These are phyloP conservation scores for Tanytarsus gracilentus DNA, from an alignment of 2,888 invertebrate genomes.

Conservation along the genomic window DNA sequence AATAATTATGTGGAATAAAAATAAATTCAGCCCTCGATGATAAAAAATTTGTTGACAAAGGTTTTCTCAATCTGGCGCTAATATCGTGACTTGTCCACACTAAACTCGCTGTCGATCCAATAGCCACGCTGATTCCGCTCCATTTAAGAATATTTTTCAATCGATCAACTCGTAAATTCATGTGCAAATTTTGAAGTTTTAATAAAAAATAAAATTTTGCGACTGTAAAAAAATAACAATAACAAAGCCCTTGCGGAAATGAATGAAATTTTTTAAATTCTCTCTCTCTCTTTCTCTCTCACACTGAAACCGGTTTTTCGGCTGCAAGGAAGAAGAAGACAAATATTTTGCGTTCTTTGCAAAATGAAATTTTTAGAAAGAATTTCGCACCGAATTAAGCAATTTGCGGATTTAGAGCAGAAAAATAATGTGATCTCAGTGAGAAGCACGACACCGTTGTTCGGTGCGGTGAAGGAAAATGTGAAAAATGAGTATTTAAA, in stretches of 20 bases:
- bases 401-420: slow-evolving; percentile 10
- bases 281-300: too few species aligned
- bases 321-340: too few species aligned
- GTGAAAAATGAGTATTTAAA: slow-evolving; percentile 20
- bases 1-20: slow-evolving; percentile 47
- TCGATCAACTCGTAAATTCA: too few species aligned
- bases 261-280: too few species aligned
- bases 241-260: too few species aligned
- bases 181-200: too few species aligned
- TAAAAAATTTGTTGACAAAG: not conserved
- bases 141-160: too few species aligned
- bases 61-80: not conserved
- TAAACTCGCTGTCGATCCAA: not conserved
- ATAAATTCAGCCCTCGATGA: slow-evolving; percentile 39
- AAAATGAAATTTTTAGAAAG: not conserved
- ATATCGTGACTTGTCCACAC: not conserved
- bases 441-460: not conserved
- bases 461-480: not conserved
- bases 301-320: too few species aligned
- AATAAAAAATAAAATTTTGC: too few species aligned
- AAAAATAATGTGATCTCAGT: not conserved
- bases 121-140: not conserved
- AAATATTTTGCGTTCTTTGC: not conserved
- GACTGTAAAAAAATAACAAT: too few species aligned
- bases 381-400: slow-evolving; percentile 5